These are phyloP conservation scores for Anguilla anguilla DNA, from an alignment of 2,797 vertebrate species.

Conservation along the genomic window DNA sequence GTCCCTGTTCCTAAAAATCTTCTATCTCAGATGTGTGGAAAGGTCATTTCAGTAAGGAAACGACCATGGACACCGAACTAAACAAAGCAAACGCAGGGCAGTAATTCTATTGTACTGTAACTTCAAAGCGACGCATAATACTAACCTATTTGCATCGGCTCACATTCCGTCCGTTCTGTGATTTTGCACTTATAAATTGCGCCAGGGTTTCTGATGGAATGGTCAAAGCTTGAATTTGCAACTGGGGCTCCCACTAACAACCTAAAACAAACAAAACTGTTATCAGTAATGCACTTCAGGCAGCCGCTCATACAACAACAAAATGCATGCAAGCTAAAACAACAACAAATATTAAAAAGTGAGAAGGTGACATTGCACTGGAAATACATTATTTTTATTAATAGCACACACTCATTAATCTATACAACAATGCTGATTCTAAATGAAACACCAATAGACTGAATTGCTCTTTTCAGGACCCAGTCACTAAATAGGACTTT, in stretches of 20 bases:
- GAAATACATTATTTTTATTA: not conserved
- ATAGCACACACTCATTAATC: not conserved
- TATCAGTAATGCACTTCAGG: not conserved
- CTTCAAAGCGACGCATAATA: slow-evolving; percentile 33
- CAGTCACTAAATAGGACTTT: slow-evolving; percentile 23
- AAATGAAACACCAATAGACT: not conserved
- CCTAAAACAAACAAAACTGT: slow-evolving; percentile 66
- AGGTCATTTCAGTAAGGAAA: not conserved
- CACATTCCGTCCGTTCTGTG: slow-evolving; percentile 65
- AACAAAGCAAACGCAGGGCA: not conserved
- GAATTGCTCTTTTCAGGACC: slow-evolving; percentile 24
- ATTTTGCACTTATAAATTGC: slow-evolving; percentile 84
- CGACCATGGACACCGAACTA: not conserved
- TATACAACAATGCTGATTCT: not conserved
- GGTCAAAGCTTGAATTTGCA: slow-evolving; percentile 68
- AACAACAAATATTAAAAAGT: not conserved
- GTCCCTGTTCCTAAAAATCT: not conserved
- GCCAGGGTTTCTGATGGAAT: slow-evolving; percentile 73
- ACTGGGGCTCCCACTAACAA: slow-evolving; percentile 86
- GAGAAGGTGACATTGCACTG: not conserved
- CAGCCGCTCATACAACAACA: not conserved
- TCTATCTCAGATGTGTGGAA: not conserved
- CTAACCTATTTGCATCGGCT: slow-evolving; percentile 81
- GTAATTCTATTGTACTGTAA: not conserved
- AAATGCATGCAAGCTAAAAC: not conserved